Base-by-base conservation (phyloP, 2,113 vertebrate species). In the Oncorhynchus nerka region DNA sequence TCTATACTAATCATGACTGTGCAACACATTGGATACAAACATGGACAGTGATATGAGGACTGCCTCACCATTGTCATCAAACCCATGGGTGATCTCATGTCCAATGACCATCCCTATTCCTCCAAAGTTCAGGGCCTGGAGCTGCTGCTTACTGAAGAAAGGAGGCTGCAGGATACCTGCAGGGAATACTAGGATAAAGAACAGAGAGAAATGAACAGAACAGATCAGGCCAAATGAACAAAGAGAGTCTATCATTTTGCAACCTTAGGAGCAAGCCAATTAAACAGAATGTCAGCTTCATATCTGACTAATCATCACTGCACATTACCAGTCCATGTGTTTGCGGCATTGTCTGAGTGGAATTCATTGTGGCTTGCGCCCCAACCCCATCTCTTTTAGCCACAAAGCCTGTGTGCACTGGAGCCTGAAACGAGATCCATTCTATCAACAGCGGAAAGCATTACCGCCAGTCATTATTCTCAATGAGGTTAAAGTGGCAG, bases 31-130 rank as follows among this genome's bases (percentile, higher is more conserved):
- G 51, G 15, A 26, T 24, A 13, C 48, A 22, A 2, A 51, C 48
- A 26, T 5, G 26, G 2, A 59, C 28, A 73, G 4, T 11, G 69
- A 26, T 48, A n/a, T 45, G 39, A 45, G 39, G 8, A 45, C 0
- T 4, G 15, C 68, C 89, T 91, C 88, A 98, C 98, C 98, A 0
- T 98, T 98, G 90, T 99, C 96, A n/a, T 99, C 98, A 66, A 99
- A 99, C 73, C 98, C 97, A 0, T 99, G 98, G 0, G 95, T 98
- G 82, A 99, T 97, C 87, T 99, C 97, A 2, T 99, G 97, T 12
- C 97, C 97, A 0, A 99, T 99, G 16, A 99, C 97, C 97, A 98
- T 98, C 59, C 97, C 97, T 0, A 99, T 99, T 28, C 97, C 98
- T 7, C 97, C 98, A 0, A 96, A 99, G 89, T 99, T 99, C 67